Percentiles rank a stretch among this genome's conserved stretches.
phyloP scores from a whole-genome alignment of 1,140 invertebrate genomes.

The Caenorhabditis latens region DNA sequence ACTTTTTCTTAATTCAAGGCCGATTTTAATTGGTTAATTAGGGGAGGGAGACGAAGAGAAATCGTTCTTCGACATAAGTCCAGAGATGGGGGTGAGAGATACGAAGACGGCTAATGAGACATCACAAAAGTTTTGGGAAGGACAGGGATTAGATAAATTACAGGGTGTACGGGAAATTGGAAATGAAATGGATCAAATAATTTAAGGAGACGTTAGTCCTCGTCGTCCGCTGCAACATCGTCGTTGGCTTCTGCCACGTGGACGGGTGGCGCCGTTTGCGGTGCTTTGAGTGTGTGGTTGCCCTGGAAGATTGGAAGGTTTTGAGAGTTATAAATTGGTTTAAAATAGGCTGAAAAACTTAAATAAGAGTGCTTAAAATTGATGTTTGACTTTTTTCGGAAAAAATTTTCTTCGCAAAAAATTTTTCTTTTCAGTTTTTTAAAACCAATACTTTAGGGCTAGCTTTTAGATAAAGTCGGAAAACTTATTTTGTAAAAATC shows the following conservation, averaged over 20 bases:
- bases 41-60: neutral
- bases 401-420: no score
- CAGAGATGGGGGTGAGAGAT: neutral
- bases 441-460: no score
- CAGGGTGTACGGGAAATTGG: neutral
- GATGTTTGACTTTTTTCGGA: no score
- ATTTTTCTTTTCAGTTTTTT: no score
- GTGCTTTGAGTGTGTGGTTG: constrained; percentile 71
- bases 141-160: neutral
- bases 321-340: neutral
- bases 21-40: neutral
- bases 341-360: no score
- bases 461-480: no score
- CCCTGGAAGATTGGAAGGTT: constrained; percentile 14
- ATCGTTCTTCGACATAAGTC: neutral
- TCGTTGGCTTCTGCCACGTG: constrained; percentile 72
- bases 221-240: constrained; percentile 60
- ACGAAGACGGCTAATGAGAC: neutral
- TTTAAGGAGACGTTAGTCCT: constrained; percentile 18
- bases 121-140: neutral
- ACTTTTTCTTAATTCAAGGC: neutral
- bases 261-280: constrained; percentile 71
- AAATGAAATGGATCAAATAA: neutral
- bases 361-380: no score
- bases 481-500: no score